Conservation (phyloP, 2,113 vertebrate species). For the Okapia johnstoni region DNA sequence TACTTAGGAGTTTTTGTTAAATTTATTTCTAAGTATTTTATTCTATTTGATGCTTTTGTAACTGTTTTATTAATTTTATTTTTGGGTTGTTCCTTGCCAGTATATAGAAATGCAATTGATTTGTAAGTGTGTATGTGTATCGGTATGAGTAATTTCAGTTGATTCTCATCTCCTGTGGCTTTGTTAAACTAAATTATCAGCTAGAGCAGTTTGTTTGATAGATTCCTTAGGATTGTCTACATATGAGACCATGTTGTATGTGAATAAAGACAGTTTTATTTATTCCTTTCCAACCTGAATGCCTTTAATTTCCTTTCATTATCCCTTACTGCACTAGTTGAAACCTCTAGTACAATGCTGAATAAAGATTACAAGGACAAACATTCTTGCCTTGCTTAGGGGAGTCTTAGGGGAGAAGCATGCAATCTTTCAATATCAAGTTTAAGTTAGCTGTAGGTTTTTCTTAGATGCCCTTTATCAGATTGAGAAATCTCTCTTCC, state of each 20-base stretch:
- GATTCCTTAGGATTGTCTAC: not conserved
- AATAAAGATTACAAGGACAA: not conserved
- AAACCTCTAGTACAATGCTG: not conserved
- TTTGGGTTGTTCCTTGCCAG: not conserved
- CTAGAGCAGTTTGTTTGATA: not conserved
- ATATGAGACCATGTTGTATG: not conserved
- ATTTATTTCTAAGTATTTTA: not conserved
- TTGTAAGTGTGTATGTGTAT: not conserved
- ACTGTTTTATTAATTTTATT: slow-evolving; percentile 5
- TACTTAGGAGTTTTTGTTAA: not conserved
- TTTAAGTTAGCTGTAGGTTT: not conserved
- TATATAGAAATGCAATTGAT: not conserved
- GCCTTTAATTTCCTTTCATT: not conserved
- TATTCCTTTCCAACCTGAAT: not conserved
- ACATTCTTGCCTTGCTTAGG: not conserved
- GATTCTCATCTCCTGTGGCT: not conserved
- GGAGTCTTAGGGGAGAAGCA: not conserved
- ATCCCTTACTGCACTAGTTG: not conserved
- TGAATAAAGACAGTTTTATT: not conserved
- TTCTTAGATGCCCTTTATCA: not conserved
- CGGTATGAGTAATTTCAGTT: not conserved
- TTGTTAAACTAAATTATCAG: not conserved
- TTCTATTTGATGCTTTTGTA: slow-evolving; percentile 13
- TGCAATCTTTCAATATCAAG: not conserved
- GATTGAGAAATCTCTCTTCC: not conserved